Evolutionary conservation across 2,113 vertebrate species (phyloP), one percentile per base, ranked within the genome.

Genomic region (Propithecus coquereli): DNA sequence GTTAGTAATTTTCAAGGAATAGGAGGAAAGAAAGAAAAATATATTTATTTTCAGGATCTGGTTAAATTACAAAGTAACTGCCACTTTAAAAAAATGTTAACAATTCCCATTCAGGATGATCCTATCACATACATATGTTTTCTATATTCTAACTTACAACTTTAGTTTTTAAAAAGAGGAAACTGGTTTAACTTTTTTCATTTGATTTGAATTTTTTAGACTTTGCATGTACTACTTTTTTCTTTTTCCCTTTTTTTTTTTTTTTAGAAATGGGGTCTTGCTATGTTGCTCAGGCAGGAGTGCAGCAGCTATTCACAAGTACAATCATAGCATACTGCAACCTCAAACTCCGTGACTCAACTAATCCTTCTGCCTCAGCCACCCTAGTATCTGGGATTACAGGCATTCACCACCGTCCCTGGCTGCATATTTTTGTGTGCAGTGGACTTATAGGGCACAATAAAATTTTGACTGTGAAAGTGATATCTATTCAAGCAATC

Each of bases 21-120:
- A 90, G n/a, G 30, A 77, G 47, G 63, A 79, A 61, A 63, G 50
- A 77, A 1, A 18, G 25, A 27, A 82, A 3, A 73, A 95, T 79
- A n/a, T 91, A 93, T 63, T 77, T 95, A 94, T 84, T 52, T 94
- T 95, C 25, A 95, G 22, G 25, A 17, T 66, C 45, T 92, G 74
- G 8, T 92, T 95, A 93, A 17, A 92, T 84, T 96, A 77, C 92
- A 40, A 54, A 80, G 25, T 59, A n/a, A 81, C 3, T 86, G 85
- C 70, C 8, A 47, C 12, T 2, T 95, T 52, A 59, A n/a, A 57
- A 86, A 76, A 79, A 47, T 65, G 16, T 27, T 77, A 27, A 32
- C 7, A 22, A 32, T 94, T 90, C 0, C 16, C 76, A 0, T 68
- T 61, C 8, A 80, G 25, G 11, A 40, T 12, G 7, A 47, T 66